Evolutionary conservation across 2,888 invertebrate species (phyloP).

Genomic region (Pterostichus niger): DNA sequence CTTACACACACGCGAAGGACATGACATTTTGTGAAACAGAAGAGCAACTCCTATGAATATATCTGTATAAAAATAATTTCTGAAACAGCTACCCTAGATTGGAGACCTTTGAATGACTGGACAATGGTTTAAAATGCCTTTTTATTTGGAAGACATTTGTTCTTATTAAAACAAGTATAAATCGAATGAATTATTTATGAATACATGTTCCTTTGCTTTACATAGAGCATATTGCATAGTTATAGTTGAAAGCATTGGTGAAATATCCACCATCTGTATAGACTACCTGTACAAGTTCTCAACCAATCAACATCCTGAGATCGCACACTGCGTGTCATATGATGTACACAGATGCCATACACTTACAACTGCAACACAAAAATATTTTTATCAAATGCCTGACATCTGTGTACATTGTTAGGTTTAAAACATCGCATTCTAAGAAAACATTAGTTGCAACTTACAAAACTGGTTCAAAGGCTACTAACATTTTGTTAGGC

Average conservation of each 20-base stretch:
- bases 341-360: background rate
- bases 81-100: background rate
- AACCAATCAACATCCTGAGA: slow-evolving; percentile 16
- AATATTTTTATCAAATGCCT: no score
- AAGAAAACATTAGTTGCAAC: background rate
- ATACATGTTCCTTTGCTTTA: slow-evolving; percentile 72
- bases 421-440: background rate
- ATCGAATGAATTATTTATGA: slow-evolving; percentile 76
- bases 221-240: slow-evolving; percentile 68
- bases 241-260: slow-evolving; percentile 45
- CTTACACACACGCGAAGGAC: no score
- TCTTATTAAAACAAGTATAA: slow-evolving; percentile 77
- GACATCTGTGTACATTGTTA: no score
- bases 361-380: background rate
- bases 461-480: background rate
- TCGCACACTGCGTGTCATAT: background rate
- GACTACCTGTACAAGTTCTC: slow-evolving; percentile 47
- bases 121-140: slow-evolving; percentile 74
- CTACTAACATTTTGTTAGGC: no score
- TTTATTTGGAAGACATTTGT: slow-evolving; percentile 78
- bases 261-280: slow-evolving; percentile 28
- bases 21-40: no score
- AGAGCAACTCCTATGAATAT: no score
- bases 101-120: no score
- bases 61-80: background rate